Percentiles rank a stretch among this genome's conserved stretches.
Conservation (phyloP, 2,888 invertebrate species). For the Macaria notata region DNA sequence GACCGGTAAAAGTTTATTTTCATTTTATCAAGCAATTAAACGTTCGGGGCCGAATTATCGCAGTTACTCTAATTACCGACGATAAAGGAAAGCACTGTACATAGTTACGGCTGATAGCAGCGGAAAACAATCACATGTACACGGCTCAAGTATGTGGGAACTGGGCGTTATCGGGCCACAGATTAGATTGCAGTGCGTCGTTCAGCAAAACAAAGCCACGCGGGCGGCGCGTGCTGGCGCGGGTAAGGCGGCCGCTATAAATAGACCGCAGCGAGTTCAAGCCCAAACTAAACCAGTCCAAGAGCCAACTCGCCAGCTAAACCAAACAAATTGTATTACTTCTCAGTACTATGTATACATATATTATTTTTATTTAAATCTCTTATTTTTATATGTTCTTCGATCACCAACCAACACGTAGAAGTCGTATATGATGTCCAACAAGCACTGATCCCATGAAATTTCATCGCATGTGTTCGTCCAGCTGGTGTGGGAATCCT, state of each 20-base stretch:
- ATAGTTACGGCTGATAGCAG: conserved; percentile 55
- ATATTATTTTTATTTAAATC: too few relatives aligned
- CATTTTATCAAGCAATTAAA: conserved; percentile 40
- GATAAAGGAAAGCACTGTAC: conserved; percentile 46
- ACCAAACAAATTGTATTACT: too few relatives aligned
- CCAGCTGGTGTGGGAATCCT: too few relatives aligned
- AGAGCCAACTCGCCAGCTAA: neutral
- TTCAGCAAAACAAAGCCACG: conserved; percentile 75
- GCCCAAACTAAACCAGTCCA: conserved; percentile 18
- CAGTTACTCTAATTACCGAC: conserved; percentile 43
- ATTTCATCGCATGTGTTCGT: too few relatives aligned
- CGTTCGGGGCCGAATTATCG: conserved; percentile 23
- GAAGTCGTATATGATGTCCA: too few relatives aligned
- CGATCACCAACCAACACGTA: too few relatives aligned
- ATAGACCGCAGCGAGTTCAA: conserved; percentile 52
- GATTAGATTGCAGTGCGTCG: conserved; percentile 6
- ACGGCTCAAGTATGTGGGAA: conserved; percentile 66
- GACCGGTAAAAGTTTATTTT: conserved; percentile 31
- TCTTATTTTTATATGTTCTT: too few relatives aligned
- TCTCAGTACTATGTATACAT: too few relatives aligned
- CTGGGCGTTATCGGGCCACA: conserved; percentile 30
- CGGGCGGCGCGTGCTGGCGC: conserved; percentile 63
- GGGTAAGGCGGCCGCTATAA: conserved; percentile 53
- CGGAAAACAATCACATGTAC: conserved; percentile 54
- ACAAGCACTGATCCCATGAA: too few relatives aligned